phyloP scores from a whole-genome alignment of 2,888 invertebrate species.

The Hylaea fasciaria region DNA sequence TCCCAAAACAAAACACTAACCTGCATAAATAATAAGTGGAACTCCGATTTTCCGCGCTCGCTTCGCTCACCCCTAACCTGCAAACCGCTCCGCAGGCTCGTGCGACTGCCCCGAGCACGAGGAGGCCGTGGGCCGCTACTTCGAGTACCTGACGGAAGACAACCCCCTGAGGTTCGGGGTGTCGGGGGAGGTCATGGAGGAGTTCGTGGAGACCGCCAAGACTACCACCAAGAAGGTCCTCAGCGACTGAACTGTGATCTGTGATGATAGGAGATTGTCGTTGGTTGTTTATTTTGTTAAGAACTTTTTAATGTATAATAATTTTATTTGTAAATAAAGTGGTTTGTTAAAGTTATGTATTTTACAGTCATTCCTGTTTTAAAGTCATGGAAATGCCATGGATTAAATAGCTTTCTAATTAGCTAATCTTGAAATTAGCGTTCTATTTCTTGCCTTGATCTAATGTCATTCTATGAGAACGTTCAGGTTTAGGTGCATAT shows the following conservation, averaged over 20 bases:
- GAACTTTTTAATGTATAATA: background rate
- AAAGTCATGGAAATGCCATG: too few species aligned
- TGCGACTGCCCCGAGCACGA: conserved; percentile 71
- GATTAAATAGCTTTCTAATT: too few species aligned
- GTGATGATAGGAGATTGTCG: background rate
- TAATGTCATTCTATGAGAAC: too few species aligned
- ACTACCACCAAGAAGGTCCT: conserved; percentile 64
- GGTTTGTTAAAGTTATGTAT: conserved; percentile 33
- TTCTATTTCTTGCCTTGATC: too few species aligned
- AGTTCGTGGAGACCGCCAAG: conserved; percentile 69
- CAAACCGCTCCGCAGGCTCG: conserved; percentile 60
- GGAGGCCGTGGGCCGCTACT: conserved; percentile 72
- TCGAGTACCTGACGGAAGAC: conserved; percentile 69
- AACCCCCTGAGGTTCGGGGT: conserved; percentile 76
- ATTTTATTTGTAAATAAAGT: conserved; percentile 53
- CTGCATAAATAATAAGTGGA: too few species aligned
- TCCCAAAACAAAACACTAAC: too few species aligned
- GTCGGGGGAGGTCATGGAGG: conserved; percentile 71
- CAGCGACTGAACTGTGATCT: conserved; percentile 49
- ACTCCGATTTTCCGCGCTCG: too few species aligned
- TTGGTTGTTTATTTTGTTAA: conserved; percentile 12
- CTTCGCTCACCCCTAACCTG: too few species aligned
- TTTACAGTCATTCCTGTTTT: background rate
- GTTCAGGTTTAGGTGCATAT: too few species aligned
- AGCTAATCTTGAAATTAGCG: too few species aligned